Base-by-base conservation (phyloP, 2,797 vertebrate species). In the Hephaestus fuliginosus region DNA sequence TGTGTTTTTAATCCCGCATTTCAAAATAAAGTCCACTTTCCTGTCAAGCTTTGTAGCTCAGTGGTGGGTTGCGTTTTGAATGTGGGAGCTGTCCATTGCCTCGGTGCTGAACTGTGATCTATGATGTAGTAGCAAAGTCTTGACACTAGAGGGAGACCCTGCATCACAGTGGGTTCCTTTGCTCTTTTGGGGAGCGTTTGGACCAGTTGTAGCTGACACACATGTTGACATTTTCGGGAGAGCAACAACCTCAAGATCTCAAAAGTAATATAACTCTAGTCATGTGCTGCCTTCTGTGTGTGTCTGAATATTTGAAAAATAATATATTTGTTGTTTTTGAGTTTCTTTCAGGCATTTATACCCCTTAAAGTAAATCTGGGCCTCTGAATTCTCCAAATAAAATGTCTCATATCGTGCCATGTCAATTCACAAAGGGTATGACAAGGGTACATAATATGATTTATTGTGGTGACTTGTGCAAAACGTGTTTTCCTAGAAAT, bases 81-180 rank as follows among this genome's bases (percentile, higher is more conserved):
- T 22, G 1, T 0, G 15, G 81, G 90, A 89, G 89, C 92, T 94
- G 86, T 94, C 86, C 89, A 52, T 7, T 39, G 33, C 53, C 20
- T n/a, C 41, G 71, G 92, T 93, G 90, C 93, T 94, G 90, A 93
- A 88, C 13, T 43, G 1, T 18, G 1, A 41, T 28, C n/a, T 14
- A 2, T 11, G 6, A 5, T 87, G 90, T 53, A 88, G 89, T 85
- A 78, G 46, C 76, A 20, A 2, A 0, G 3, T 15, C 58, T 28
- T 2, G 43, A 70, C 94, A 86, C 88, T 82, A 92, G 94, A 90
- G 92, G 83, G 90, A 36, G 82, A 5, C 80, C 78, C 64, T 82
- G 87, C 10, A 82, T 85, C 36, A 73, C 28, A 58, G 36, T 72
- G 63, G 14, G 1, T 1, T 18, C 4, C n/a, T 61, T 48, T 11